phyloP scores from a whole-genome alignment of 2,888 invertebrate genomes.

The Nomada flava region DNA sequence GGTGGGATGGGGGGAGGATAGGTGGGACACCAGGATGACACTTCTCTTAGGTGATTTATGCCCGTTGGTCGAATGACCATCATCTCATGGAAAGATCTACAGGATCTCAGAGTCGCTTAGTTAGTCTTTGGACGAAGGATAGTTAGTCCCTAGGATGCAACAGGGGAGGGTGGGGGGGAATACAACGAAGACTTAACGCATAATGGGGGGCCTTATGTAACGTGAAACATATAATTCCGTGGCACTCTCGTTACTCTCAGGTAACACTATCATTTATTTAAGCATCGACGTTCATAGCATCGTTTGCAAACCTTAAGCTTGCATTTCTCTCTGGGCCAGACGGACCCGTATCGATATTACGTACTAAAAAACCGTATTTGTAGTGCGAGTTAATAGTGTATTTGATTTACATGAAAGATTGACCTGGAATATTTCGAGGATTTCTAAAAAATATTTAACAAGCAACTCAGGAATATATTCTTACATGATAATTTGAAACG shows the following conservation, averaged over 20 bases:
- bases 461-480: too few relatives aligned
- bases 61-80: conserved; percentile 80
- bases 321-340: conserved; percentile 13
- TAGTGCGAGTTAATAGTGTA: conserved; percentile 13
- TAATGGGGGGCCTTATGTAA: conserved; percentile 70
- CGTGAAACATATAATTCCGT: conserved; percentile 68
- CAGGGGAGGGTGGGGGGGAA: conserved; percentile 21
- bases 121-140: conserved; percentile 72
- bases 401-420: conserved; percentile 18
- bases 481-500: too few relatives aligned
- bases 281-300: conserved; percentile 60
- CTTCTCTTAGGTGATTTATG: conserved; percentile 82
- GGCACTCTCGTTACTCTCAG: conserved; percentile 66
- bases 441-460: background rate
- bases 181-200: conserved; percentile 63
- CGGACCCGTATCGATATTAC: conserved; percentile 29
- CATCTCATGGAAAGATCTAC: conserved; percentile 81
- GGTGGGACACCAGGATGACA: conserved; percentile 78
- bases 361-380: conserved; percentile 24
- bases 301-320: conserved; percentile 43
- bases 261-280: conserved; percentile 66
- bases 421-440: background rate
- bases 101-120: conserved; percentile 78
- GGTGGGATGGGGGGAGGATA: conserved; percentile 71
- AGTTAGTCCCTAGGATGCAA: conserved; percentile 67